These are phyloP conservation scores for Ceuthmochares aereus DNA, from an alignment of 2,113 vertebrate species.

Conservation along the genomic window DNA sequence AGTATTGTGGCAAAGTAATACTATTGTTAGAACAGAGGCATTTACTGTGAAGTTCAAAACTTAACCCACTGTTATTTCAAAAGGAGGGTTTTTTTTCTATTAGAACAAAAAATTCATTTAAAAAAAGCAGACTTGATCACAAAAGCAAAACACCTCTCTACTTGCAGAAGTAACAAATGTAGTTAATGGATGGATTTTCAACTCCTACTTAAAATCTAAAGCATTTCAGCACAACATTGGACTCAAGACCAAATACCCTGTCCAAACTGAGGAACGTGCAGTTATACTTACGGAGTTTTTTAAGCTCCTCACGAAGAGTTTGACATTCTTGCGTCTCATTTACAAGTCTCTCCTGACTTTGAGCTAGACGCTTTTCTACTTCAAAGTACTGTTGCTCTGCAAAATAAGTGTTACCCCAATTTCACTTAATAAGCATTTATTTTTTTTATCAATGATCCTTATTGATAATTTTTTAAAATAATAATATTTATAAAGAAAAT, in stretches of 20 bases:
- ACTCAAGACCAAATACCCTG: not conserved
- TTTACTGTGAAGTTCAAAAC: not conserved
- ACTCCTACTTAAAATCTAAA: not conserved
- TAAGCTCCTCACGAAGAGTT: conserved; percentile 83
- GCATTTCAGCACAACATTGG: not conserved
- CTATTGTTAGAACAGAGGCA: not conserved
- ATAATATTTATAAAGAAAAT: not conserved
- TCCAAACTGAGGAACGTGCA: too few species aligned
- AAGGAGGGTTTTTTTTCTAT: not conserved
- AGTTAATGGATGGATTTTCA: not conserved
- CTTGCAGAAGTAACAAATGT: not conserved
- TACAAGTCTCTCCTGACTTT: conserved; percentile 88
- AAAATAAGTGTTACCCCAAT: not conserved
- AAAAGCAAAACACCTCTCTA: not conserved
- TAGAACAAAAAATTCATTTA: not conserved
- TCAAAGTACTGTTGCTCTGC: conserved; percentile 96
- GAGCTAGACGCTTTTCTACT: conserved; percentile 89
- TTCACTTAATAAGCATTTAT: not conserved
- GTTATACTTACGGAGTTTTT: conserved; percentile 82
- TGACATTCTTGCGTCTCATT: conserved; percentile 87
- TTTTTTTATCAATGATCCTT: too few species aligned
- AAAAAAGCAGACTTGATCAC: accelerated
- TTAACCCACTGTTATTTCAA: not conserved
- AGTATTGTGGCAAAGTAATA: not conserved
- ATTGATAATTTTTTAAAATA: too few species aligned